A percentile compares a stretch with the other conserved stretches of the same genome.
These are phyloP conservation scores for Branchipolynoe longqiensis DNA, from an alignment of 2,888 invertebrate genomes.

Conservation along the genomic window DNA sequence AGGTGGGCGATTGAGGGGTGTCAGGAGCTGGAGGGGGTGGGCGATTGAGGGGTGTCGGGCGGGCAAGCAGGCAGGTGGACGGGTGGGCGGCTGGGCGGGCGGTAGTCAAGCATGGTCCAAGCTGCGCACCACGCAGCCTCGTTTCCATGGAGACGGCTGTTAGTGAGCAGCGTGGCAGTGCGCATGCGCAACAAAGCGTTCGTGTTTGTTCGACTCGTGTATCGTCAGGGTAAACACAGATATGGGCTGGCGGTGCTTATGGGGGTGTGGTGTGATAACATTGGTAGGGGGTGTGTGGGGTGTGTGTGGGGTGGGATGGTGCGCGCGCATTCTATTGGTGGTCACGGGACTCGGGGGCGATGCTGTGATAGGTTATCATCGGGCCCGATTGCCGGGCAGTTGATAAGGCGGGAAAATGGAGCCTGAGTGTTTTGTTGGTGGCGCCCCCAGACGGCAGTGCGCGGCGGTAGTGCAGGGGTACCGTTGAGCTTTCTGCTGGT, in stretches of 20 bases:
- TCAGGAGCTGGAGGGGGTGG: too few relatives aligned
- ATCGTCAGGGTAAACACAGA: conserved; percentile 55
- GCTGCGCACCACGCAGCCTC: background rate
- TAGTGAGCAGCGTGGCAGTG: background rate
- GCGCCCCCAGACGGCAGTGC: too few relatives aligned
- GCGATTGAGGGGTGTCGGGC: background rate
- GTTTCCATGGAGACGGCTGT: conserved; percentile 39
- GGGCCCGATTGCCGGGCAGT: background rate
- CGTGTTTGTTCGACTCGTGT: conserved; percentile 50
- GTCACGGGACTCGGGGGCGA: background rate
- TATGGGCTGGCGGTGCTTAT: conserved; percentile 14
- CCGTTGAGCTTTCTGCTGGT: too few relatives aligned
- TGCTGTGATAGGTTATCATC: conserved; percentile 17
- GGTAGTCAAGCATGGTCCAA: conserved; percentile 36
- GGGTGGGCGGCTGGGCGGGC: background rate
- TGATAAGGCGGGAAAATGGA: too few relatives aligned
- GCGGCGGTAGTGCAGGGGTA: too few relatives aligned
- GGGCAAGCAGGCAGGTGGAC: background rate
- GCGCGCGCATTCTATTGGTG: background rate
- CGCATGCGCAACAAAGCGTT: conserved; percentile 25
- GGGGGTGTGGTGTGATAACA: background rate
- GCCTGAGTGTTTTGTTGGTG: too few relatives aligned
- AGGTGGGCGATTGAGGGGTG: too few relatives aligned
- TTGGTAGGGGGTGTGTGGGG: background rate
- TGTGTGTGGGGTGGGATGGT: background rate